Conservation (phyloP, 2,113 vertebrate genomes). For the Ictalurus punctatus region DNA sequence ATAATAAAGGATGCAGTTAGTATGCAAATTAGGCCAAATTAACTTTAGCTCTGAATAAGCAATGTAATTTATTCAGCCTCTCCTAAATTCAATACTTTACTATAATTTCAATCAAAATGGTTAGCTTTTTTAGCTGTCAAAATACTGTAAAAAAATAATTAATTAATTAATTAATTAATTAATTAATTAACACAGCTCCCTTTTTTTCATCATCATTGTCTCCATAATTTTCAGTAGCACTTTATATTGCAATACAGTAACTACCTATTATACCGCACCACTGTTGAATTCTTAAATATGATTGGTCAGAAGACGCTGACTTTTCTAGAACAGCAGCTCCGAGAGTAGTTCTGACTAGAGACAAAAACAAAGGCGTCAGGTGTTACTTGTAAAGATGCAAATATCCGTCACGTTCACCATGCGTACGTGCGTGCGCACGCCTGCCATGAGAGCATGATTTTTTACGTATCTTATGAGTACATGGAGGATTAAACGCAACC, state of each 20-base stretch:
- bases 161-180: no score
- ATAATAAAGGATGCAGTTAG: slow-evolving; percentile 2
- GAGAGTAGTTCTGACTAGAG: neutral
- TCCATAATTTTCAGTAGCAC: neutral
- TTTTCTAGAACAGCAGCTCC: neutral
- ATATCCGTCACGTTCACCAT: neutral
- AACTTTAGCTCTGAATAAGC: neutral
- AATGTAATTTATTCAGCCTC: neutral
- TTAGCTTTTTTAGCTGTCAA: neutral
- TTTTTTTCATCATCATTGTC: neutral
- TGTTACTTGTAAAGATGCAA: neutral
- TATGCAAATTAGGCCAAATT: slow-evolving; percentile 14
- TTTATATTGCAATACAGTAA: neutral
- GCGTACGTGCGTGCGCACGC: neutral
- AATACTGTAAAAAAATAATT: neutral
- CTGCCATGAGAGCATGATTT: neutral
- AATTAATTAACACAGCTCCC: neutral
- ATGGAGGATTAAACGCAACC: neutral
- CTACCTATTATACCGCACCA: neutral
- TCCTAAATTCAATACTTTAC: neutral
- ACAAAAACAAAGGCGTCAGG: neutral
- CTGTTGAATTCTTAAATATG: neutral
- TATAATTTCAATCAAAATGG: neutral
- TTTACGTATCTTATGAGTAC: neutral
- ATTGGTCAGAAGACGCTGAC: neutral